Percentiles rank a stretch among this genome's conserved stretches.
Conservation (phyloP, 2,797 vertebrate genomes). For the Otolemur crassicaudatus region DNA sequence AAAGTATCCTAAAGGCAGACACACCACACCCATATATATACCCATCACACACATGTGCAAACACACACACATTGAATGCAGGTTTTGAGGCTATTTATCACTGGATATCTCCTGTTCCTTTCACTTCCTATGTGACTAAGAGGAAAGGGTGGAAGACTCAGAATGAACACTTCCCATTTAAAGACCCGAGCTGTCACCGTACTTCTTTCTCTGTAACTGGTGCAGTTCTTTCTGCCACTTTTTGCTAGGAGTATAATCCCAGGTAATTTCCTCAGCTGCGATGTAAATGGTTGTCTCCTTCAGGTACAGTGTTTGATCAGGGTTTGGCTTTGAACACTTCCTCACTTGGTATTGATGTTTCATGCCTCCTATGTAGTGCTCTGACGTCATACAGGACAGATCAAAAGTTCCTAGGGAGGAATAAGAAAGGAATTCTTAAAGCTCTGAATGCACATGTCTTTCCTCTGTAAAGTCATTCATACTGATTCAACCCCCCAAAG, state of each 20-base stretch:
- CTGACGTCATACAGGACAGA: slow-evolving; percentile 87
- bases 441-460: not conserved
- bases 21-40: not conserved
- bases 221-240: slow-evolving; percentile 91
- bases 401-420: slow-evolving; percentile 87
- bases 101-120: not conserved
- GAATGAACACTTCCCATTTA: not conserved
- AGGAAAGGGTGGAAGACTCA: not conserved
- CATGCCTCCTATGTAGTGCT: slow-evolving; percentile 89
- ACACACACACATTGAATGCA: not conserved
- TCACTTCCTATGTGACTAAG: not conserved
- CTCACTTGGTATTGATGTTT: slow-evolving; percentile 88
- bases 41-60: no score
- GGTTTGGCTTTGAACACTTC: slow-evolving; percentile 85
- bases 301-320: slow-evolving; percentile 85
- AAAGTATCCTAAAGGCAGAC: not conserved
- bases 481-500: not conserved
- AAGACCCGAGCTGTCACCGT: not conserved
- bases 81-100: not conserved
- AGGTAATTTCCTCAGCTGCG: slow-evolving; percentile 92
- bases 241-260: slow-evolving; percentile 94
- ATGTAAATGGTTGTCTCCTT: slow-evolving; percentile 92
- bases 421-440: not conserved
- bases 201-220: slow-evolving; percentile 87
- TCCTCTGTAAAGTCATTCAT: not conserved